These are phyloP conservation scores for Tetranychus cinnabarinus DNA, from an alignment of 1,140 invertebrate species.

Conservation along the genomic window DNA sequence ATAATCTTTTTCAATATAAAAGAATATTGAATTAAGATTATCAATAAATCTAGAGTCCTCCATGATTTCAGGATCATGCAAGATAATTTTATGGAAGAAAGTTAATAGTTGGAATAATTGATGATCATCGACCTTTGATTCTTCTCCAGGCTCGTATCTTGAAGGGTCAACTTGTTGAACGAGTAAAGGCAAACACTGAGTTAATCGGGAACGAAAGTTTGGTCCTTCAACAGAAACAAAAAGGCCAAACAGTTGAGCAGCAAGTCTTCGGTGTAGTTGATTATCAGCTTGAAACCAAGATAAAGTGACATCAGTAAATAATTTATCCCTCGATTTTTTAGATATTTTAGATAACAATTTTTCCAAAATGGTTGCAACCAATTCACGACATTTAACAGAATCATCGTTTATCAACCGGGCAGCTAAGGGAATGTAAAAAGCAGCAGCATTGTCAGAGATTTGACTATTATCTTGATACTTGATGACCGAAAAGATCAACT, in stretches of 20 bases:
- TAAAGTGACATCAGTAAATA: constrained; percentile 1
- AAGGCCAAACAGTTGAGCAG: constrained; percentile 34
- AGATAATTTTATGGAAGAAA: constrained; percentile 11
- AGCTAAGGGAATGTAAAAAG: constrained; percentile 47
- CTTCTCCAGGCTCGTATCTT: neutral
- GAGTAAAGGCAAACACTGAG: constrained; percentile 30
- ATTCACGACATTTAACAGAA: constrained; percentile 35
- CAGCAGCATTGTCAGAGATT: constrained; percentile 32
- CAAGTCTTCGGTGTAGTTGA: constrained; percentile 22
- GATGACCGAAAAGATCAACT: constrained; percentile 54
- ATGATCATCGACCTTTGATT: constrained; percentile 1
- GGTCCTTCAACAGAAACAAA: constrained; percentile 44
- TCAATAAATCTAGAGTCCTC: constrained; percentile 16
- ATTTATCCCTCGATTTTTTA: neutral
- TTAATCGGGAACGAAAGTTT: constrained; percentile 35
- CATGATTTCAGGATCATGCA: constrained; percentile 27
- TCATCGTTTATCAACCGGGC: constrained; percentile 44
- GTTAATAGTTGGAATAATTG: constrained; percentile 4
- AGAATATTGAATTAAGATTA: neutral
- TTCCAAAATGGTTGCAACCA: constrained; percentile 37
- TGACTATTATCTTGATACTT: constrained; percentile 38
- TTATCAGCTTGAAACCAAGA: constrained; percentile 3
- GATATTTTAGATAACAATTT: constrained; percentile 25
- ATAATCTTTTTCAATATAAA: neutral
- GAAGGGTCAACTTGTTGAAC: constrained; percentile 22